Conservation (phyloP, 2,888 invertebrate species). For the Eubasilissa splendida region DNA sequence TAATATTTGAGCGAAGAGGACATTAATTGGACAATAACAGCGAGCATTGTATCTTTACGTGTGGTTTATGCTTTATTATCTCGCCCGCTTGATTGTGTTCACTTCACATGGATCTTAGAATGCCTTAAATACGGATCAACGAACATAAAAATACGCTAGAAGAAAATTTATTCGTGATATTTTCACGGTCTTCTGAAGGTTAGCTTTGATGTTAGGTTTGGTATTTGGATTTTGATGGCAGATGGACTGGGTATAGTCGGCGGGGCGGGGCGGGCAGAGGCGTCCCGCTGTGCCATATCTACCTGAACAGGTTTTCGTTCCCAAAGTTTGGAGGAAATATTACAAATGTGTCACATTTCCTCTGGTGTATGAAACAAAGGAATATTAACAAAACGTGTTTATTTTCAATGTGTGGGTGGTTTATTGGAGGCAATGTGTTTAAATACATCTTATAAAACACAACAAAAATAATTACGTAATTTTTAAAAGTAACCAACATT, state of each 20-base stretch:
- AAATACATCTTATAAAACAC: neutral
- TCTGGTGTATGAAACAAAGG: slow-evolving; percentile 19
- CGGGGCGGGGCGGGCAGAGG: neutral
- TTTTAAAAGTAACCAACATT: too few relatives aligned
- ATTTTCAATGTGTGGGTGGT: slow-evolving; percentile 11
- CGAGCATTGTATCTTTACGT: too few relatives aligned
- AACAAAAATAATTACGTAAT: too few relatives aligned
- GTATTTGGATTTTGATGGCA: slow-evolving; percentile 34
- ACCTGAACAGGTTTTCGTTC: slow-evolving; percentile 30
- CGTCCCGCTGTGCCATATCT: slow-evolving; percentile 25
- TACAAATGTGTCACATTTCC: slow-evolving; percentile 53
- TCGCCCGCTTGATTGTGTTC: neutral
- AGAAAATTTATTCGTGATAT: slow-evolving; percentile 23
- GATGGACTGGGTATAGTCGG: slow-evolving; percentile 21
- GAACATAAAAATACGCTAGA: slow-evolving; percentile 11
- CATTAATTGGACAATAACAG: too few relatives aligned
- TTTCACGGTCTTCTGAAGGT: slow-evolving; percentile 31
- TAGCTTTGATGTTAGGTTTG: slow-evolving; percentile 31
- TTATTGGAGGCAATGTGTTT: slow-evolving; percentile 22
- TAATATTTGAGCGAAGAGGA: too few relatives aligned
- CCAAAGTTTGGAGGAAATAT: slow-evolving; percentile 34
- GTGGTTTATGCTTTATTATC: too few relatives aligned
- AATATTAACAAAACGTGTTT: slow-evolving; percentile 20
- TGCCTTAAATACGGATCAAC: neutral
- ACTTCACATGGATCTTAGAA: neutral